Conservation (phyloP, 2,888 invertebrate species). For the Thyatira batis region DNA sequence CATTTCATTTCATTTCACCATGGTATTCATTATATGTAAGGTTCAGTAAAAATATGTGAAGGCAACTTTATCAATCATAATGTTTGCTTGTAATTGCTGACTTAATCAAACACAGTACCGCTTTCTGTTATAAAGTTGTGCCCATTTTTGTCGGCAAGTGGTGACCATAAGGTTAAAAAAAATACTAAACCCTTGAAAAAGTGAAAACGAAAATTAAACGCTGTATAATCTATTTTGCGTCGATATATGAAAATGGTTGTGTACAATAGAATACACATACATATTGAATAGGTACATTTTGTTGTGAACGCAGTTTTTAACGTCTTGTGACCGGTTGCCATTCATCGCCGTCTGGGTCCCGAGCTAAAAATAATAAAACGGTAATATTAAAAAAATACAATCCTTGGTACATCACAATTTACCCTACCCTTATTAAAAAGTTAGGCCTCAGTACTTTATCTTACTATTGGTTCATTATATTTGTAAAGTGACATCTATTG, state of each 20-base stretch:
- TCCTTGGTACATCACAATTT: conserved; percentile 10
- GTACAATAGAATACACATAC: not conserved
- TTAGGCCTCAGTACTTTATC: not conserved
- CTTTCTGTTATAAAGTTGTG: not conserved
- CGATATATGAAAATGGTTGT: not conserved
- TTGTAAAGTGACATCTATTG: not conserved
- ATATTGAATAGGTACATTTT: not conserved
- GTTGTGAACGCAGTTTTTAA: conserved; percentile 25
- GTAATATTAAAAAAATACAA: not conserved
- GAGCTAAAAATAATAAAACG: conserved; percentile 43
- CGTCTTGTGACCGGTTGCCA: conserved; percentile 84
- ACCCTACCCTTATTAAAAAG: not conserved
- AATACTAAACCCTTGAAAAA: not conserved
- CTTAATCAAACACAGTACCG: too few relatives aligned
- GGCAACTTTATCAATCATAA: too few relatives aligned
- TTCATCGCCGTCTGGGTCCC: conserved; percentile 81
- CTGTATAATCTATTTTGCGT: not conserved
- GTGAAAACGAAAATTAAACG: not conserved
- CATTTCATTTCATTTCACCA: too few relatives aligned
- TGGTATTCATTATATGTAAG: too few relatives aligned
- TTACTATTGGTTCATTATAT: not conserved
- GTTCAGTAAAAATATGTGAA: too few relatives aligned
- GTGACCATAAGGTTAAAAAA: not conserved
- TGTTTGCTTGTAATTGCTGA: too few relatives aligned
- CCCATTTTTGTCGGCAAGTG: not conserved